phyloP scores from a whole-genome alignment of 1,140 invertebrate genomes.

The Aphidius ervi region DNA sequence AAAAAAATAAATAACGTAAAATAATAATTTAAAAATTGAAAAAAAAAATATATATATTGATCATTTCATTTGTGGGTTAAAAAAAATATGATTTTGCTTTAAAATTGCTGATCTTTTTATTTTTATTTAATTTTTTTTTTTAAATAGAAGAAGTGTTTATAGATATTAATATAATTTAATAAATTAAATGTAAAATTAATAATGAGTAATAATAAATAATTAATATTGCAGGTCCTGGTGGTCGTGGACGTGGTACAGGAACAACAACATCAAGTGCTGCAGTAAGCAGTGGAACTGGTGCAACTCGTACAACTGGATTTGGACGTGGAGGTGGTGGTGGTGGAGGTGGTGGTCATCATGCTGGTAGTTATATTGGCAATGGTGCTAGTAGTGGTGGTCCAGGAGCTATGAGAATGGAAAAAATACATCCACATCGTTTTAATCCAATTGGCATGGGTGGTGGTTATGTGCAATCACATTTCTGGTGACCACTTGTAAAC shows the following conservation, averaged over 20 bases:
- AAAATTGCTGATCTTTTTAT: not conserved
- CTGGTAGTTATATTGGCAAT: constrained; percentile 37
- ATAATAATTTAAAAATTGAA: too few relatives aligned
- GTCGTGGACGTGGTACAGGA: constrained; percentile 30
- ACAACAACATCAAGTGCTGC: not conserved
- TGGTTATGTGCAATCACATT: constrained; percentile 49
- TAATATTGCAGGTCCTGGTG: constrained; percentile 29
- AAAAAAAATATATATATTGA: too few relatives aligned
- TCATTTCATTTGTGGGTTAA: too few relatives aligned
- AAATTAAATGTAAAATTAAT: not conserved
- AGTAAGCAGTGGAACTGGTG: not conserved
- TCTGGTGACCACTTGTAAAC: constrained; percentile 44
- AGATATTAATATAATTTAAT: too few relatives aligned
- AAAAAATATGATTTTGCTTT: too few relatives aligned
- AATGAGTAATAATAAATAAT: constrained; percentile 10
- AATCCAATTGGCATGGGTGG: constrained; percentile 52
- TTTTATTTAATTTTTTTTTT: not conserved
- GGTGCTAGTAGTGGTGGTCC: constrained; percentile 42
- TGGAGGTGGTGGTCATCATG: constrained; percentile 39
- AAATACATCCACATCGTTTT: constrained; percentile 50
- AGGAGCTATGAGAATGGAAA: constrained; percentile 53
- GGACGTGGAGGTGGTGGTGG: constrained; percentile 18
- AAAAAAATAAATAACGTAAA: too few relatives aligned
- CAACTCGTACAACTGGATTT: constrained; percentile 26
- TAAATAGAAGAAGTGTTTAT: not conserved